Evolutionary conservation across 1,140 invertebrate species (phyloP), one percentile per base, ranked within the genome.

Genomic region (Sarcophaga bullata): DNA sequence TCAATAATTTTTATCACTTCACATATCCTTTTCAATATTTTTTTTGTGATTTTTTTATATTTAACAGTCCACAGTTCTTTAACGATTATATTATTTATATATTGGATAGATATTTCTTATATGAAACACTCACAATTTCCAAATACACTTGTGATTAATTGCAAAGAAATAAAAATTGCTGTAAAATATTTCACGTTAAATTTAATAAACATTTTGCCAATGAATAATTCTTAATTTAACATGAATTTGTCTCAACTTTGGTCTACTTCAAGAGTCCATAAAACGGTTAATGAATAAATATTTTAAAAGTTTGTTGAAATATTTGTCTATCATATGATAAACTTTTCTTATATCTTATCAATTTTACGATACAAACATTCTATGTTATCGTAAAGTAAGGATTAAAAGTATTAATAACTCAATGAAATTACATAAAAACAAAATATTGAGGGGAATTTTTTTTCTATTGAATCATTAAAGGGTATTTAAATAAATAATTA

Each of bases 291-390:
- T 76, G 15, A 76, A 78, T 58, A 81, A 46, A 9, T 13, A 72
- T 78, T 78, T 62, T 25, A 82, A 37, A 37, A 37, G 25, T 37
- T 37, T 37, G 4, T 37, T 37, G 25, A 37, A 37, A 68, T 8
- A 68, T 19, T 62, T 68, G 19, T 19, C 7, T n/a, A 68, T 68
- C 62, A 68, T 68, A 68, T 68, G 62, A 68, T 68, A 68, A 68
- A 19, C 19, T 19, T 2, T 19, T 68, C n/a, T 17, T 37, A 37
- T 68, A 68, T 68, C 62, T 68, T 68, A 68, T 68, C 62, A 68
- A 17, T 68, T 10, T 68, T 68, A 68, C n/a, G 19, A 68, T 68
- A 68, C 19, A 68, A 68, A 19, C 8, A 58, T n/a, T n/a, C 0
- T 58, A n/a, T 58, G 10, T 19, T 68, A 19, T 68, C 62, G 17